Evolutionary conservation across 2,888 invertebrate species (phyloP).

Genomic region (Synanthedon tipuliformis): DNA sequence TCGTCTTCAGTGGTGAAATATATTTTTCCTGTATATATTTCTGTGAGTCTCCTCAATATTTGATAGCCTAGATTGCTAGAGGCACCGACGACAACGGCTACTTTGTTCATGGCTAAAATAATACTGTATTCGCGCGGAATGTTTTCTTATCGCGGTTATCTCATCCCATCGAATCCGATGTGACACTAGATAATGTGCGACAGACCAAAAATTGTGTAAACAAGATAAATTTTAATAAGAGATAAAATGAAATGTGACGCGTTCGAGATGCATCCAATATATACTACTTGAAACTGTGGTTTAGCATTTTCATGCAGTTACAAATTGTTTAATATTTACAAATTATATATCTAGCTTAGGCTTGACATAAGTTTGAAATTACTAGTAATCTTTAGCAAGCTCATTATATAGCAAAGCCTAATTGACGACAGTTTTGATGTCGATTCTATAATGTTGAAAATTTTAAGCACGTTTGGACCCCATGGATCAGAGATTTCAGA

Average conservation of each 20-base stretch:
- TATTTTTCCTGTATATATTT: constrained; percentile 44
- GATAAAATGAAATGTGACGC: constrained; percentile 17
- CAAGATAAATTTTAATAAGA: constrained; percentile 31
- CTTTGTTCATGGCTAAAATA: constrained; percentile 45
- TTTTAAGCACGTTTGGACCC: too few species aligned
- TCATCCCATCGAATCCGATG: constrained; percentile 38
- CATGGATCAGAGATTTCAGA: too few species aligned
- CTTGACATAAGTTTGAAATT: too few species aligned
- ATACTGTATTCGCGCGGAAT: constrained; percentile 27
- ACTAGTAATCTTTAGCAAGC: too few species aligned
- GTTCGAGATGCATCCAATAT: neutral
- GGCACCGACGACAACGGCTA: constrained; percentile 55
- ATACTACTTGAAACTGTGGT: too few species aligned
- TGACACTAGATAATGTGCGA: constrained; percentile 34
- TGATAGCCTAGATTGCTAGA: constrained; percentile 56
- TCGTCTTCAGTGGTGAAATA: constrained; percentile 60
- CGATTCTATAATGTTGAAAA: too few species aligned
- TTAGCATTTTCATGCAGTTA: too few species aligned
- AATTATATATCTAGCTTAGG: too few species aligned
- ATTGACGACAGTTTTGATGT: too few species aligned
- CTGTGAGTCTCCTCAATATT: constrained; percentile 42
- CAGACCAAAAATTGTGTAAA: constrained; percentile 23
- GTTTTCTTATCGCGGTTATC: constrained; percentile 43
- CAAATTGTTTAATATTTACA: too few species aligned
- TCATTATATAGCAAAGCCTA: too few species aligned